Evolutionary conservation across 2,113 vertebrate species (phyloP).

Genomic region (Pachycephala philippinensis): DNA sequence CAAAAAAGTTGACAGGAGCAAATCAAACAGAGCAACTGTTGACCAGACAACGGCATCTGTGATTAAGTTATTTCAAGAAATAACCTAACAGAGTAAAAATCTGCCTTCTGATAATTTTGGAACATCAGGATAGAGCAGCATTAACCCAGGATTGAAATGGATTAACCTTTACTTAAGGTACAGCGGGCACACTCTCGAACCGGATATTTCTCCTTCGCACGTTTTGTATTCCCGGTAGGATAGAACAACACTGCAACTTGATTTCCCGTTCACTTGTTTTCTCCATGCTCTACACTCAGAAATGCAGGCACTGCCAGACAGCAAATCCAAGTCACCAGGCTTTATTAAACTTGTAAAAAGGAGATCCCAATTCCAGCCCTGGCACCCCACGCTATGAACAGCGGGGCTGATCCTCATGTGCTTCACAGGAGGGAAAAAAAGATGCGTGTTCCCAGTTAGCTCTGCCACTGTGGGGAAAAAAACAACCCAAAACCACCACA

Average conservation of each 20-base stretch:
- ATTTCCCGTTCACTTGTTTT: slow-evolving; percentile 40
- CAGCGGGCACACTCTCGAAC: background rate
- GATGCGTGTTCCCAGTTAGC: background rate
- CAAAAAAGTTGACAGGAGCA: background rate
- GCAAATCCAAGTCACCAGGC: background rate
- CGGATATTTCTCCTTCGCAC: background rate
- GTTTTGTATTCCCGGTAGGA: slow-evolving; percentile 13
- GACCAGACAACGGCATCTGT: background rate
- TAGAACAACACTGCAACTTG: slow-evolving; percentile 13
- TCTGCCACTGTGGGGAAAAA: background rate
- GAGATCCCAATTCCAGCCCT: slow-evolving; percentile 22
- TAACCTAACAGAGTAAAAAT: background rate
- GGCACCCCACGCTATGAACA: background rate
- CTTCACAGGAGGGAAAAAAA: background rate
- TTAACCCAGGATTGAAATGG: slow-evolving; percentile 29
- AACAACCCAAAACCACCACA: background rate
- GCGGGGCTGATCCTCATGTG: background rate
- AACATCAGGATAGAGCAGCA: background rate
- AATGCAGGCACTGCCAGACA: background rate
- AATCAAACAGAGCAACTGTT: background rate
- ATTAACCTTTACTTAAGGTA: slow-evolving; percentile 37
- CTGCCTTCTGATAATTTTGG: background rate
- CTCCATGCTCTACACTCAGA: background rate
- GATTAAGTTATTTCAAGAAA: slow-evolving; percentile 5
- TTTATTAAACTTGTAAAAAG: slow-evolving; percentile 41